Conservation (phyloP, 2,113 vertebrate species). For the Gasterosteus aculeatus region DNA sequence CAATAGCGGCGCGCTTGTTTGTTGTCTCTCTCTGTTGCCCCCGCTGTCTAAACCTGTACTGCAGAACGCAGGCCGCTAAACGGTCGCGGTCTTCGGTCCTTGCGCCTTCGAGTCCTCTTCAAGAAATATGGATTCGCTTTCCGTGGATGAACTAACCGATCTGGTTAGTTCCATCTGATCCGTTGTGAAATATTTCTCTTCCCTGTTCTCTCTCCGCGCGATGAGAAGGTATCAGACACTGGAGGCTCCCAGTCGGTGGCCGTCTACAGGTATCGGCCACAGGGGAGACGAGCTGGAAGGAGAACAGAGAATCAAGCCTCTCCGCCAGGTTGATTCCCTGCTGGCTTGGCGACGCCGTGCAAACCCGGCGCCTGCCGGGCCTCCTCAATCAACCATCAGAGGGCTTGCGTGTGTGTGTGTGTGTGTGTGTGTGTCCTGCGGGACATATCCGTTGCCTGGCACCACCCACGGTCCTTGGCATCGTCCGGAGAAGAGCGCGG, state of each 20-base stretch:
- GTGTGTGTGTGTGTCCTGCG: conserved; percentile 26
- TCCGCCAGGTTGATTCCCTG: conserved; percentile 41
- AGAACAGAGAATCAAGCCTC: conserved; percentile 25
- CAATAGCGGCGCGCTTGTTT: conserved; percentile 69
- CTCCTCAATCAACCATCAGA: conserved; percentile 12
- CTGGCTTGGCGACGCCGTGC: conserved; percentile 22
- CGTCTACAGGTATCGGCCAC: conserved; percentile 32
- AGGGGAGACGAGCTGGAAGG: conserved; percentile 22
- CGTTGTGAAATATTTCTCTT: conserved; percentile 13
- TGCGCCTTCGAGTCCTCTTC: conserved; percentile 9
- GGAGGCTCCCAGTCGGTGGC: not conserved
- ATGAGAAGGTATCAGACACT: not conserved
- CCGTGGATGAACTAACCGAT: conserved; percentile 4
- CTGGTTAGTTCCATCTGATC: no score
- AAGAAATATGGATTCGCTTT: conserved; percentile 29
- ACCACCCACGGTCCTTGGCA: conserved; percentile 56
- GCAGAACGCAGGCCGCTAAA: conserved; percentile 42
- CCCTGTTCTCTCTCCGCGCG: not conserved
- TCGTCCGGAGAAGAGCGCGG: conserved; percentile 46
- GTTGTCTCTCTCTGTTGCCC: conserved; percentile 71
- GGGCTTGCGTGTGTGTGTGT: conserved; percentile 27
- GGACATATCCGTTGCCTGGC: conserved; percentile 54
- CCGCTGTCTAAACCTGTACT: conserved; percentile 60
- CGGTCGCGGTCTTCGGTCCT: conserved; percentile 20
- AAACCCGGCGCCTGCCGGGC: conserved; percentile 25